Conservation (phyloP, 2,113 vertebrate genomes). For the Turnix velox region DNA sequence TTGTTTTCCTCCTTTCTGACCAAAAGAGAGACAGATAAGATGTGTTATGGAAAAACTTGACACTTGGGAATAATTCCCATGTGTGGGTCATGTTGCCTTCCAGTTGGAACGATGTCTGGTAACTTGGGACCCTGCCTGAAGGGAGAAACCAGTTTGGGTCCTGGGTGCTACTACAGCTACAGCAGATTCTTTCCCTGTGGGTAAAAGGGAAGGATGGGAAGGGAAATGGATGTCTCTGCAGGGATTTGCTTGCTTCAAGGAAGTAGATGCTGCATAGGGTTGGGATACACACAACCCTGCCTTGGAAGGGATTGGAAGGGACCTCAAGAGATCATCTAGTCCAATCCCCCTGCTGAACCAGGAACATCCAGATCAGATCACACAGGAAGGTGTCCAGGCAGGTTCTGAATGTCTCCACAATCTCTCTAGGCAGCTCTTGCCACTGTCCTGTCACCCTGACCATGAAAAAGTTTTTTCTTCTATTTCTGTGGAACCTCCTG, state of each 20-base stretch:
- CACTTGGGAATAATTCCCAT: background rate
- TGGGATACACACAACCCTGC: no score
- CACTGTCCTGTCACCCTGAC: no score
- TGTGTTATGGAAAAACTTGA: background rate
- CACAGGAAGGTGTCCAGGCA: no score
- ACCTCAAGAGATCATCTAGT: no score
- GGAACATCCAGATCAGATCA: no score
- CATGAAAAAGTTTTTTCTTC: no score
- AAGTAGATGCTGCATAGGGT: background rate
- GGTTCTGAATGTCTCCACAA: no score
- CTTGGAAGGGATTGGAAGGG: no score
- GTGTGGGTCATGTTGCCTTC: background rate
- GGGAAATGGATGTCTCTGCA: fast-evolving
- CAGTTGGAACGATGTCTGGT: background rate
- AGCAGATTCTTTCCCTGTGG: fast-evolving
- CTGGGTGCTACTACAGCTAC: background rate
- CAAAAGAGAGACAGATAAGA: background rate
- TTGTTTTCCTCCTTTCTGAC: background rate
- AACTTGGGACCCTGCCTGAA: background rate
- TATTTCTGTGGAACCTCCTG: no score
- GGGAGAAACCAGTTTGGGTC: background rate
- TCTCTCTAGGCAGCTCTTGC: no score
- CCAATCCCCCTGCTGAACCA: no score
- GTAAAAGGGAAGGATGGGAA: background rate
- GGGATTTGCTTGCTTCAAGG: background rate